Conservation (phyloP, 2,888 invertebrate genomes). For the Stenotaenia linearis region DNA sequence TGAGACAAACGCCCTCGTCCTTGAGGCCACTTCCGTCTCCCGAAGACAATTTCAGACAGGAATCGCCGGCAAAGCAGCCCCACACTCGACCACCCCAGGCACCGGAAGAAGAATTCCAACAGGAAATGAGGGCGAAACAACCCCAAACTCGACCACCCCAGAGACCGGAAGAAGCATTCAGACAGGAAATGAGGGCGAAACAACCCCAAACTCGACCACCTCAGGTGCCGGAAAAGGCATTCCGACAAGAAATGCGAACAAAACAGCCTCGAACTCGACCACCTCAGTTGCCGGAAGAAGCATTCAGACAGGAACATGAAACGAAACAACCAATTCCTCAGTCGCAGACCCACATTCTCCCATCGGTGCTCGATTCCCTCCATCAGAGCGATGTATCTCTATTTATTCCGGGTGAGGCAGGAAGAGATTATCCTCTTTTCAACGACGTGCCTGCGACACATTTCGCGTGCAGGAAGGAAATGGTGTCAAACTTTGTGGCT, state of each 20-base stretch:
- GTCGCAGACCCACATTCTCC: not conserved
- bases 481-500: slow-evolving; percentile 3
- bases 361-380: slow-evolving; percentile 29
- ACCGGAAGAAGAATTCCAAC: too few species aligned
- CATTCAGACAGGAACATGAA: too few species aligned
- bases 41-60: too few species aligned
- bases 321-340: not conserved
- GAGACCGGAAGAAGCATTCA: too few species aligned
- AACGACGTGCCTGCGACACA: not conserved
- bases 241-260: not conserved
- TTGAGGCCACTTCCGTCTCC: not conserved
- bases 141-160: too few species aligned
- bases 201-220: not conserved
- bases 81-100: not conserved
- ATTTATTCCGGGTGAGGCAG: slow-evolving; percentile 31
- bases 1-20: not conserved
- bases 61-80: not conserved
- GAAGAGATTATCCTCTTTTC: slow-evolving; percentile 29
- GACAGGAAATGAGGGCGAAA: not conserved
- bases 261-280: not conserved
- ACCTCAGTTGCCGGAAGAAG: too few species aligned
- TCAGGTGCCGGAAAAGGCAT: too few species aligned
- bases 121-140: too few species aligned
- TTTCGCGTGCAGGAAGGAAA: not conserved
- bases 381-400: not conserved